Conservation (phyloP, 2,888 invertebrate genomes). For the Amphipyra berbera region DNA sequence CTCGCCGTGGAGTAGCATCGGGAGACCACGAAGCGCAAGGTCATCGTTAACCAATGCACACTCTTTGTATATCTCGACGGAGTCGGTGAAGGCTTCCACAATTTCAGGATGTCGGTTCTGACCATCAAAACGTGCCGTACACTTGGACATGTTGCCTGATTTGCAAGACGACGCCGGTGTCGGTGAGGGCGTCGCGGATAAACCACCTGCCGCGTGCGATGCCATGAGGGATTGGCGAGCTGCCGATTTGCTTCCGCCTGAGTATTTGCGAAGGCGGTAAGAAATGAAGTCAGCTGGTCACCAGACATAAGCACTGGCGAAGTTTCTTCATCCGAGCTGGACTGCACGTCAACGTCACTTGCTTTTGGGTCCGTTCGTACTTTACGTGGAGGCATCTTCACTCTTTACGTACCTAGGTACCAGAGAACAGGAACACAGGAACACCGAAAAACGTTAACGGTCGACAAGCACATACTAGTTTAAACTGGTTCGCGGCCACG, state of each 20-base stretch:
- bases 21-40: too few relatives aligned
- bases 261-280: conserved; percentile 30
- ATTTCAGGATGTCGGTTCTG: neutral
- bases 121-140: conserved; percentile 3
- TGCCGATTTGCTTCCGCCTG: conserved; percentile 37
- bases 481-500: too few relatives aligned
- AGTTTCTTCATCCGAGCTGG: neutral
- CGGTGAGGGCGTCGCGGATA: neutral
- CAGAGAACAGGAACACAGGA: too few relatives aligned
- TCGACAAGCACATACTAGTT: neutral
- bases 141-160: conserved; percentile 7
- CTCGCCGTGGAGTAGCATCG: too few relatives aligned
- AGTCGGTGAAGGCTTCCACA: too few relatives aligned
- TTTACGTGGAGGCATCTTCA: too few relatives aligned
- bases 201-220: conserved; percentile 13
- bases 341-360: too few relatives aligned
- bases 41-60: too few relatives aligned
- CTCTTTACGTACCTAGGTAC: too few relatives aligned
- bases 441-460: too few relatives aligned
- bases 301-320: conserved; percentile 23
- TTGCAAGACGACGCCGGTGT: neutral
- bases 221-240: conserved; percentile 23
- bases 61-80: too few relatives aligned
- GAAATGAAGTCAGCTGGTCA: conserved; percentile 17
- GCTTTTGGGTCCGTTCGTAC: too few relatives aligned